Conservation (phyloP, 2,888 invertebrate species). For the Heteromurus nitidus region DNA sequence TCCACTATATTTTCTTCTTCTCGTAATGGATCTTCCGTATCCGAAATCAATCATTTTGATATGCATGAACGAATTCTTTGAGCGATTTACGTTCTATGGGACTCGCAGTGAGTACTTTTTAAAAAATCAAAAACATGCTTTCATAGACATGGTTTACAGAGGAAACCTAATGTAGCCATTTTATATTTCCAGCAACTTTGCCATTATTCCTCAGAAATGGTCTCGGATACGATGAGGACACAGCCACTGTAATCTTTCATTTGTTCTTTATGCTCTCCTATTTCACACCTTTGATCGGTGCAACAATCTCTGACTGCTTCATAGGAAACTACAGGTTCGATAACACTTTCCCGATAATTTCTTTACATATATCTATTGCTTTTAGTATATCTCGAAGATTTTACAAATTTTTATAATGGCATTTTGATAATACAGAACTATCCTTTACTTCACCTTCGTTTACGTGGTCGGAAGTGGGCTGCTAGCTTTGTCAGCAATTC, state of each 20-base stretch:
- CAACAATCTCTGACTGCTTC: conserved; percentile 78
- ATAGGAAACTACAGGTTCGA: conserved; percentile 78
- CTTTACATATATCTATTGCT: too few species aligned
- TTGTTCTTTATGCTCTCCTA: conserved; percentile 78
- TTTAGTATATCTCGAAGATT: neutral
- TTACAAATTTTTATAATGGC: neutral
- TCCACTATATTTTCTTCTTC: neutral
- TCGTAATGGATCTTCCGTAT: conserved; percentile 44
- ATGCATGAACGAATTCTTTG: conserved; percentile 97
- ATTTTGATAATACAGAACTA: conserved; percentile 78
- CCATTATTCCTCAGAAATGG: conserved; percentile 78
- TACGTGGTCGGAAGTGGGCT: conserved; percentile 88
- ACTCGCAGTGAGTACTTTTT: conserved; percentile 97
- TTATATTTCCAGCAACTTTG: conserved; percentile 77
- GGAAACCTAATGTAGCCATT: too few species aligned
- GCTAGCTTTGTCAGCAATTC: conserved; percentile 81
- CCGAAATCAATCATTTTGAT: conserved; percentile 95
- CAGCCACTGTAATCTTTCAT: conserved; percentile 77
- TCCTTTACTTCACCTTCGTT: conserved; percentile 89
- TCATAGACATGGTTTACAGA: too few species aligned
- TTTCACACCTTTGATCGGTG: conserved; percentile 77
- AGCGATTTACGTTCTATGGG: conserved; percentile 97
- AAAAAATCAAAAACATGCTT: conserved; percentile 75
- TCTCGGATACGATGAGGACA: conserved; percentile 75
- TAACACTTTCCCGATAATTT: too few species aligned